Conservation (phyloP, 2,113 vertebrate genomes). For the Eolophus roseicapilla region DNA sequence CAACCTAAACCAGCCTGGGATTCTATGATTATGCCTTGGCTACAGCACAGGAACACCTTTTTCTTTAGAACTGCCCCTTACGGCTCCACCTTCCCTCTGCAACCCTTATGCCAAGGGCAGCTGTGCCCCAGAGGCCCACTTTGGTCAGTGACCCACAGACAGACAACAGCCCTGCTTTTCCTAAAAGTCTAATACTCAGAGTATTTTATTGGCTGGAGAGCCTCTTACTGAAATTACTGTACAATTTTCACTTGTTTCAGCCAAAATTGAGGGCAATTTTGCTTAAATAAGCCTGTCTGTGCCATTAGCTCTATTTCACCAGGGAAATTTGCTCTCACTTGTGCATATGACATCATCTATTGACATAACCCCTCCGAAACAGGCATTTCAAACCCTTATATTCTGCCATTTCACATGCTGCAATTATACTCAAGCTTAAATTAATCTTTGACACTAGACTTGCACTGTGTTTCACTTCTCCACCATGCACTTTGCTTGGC, state of each 20-base stretch:
- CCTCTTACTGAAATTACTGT: slow-evolving; percentile 40
- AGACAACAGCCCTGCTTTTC: not conserved
- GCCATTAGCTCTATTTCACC: slow-evolving; percentile 32
- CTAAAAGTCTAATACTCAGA: not conserved
- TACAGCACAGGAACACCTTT: accelerated
- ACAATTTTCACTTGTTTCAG: slow-evolving; percentile 59
- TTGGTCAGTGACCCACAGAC: not conserved
- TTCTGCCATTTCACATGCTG: not conserved
- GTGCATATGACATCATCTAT: slow-evolving; percentile 42
- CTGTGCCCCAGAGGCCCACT: not conserved
- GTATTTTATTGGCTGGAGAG: not conserved
- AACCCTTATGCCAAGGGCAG: accelerated
- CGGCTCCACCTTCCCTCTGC: not conserved
- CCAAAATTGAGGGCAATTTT: slow-evolving; percentile 64
- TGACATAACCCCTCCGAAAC: slow-evolving; percentile 31
- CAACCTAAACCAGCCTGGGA: not conserved
- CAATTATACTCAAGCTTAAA: not conserved
- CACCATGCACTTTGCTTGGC: not conserved
- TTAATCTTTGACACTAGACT: not conserved
- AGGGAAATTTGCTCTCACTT: slow-evolving; percentile 49
- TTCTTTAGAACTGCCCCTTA: accelerated
- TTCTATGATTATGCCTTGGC: not conserved
- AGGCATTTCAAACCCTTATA: not conserved
- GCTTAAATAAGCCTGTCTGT: slow-evolving; percentile 34
- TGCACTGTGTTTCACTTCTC: not conserved